These are phyloP conservation scores for Synanthedon andrenaeformis DNA, from an alignment of 2,888 invertebrate genomes.

Conservation along the genomic window DNA sequence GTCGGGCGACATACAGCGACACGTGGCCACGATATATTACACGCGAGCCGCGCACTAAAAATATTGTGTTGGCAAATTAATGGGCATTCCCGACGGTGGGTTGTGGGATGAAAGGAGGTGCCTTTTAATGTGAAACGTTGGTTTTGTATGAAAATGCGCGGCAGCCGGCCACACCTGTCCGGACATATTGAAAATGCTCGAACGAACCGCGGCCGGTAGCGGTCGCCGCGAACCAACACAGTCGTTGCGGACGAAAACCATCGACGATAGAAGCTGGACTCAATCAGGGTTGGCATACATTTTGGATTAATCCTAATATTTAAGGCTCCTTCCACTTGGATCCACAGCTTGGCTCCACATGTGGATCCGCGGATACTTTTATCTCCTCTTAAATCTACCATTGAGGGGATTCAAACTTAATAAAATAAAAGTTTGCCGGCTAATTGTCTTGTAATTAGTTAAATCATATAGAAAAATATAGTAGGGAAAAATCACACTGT, in stretches of 20 bases:
- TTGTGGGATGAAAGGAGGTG: constrained; percentile 70
- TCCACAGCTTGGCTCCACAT: too few species aligned
- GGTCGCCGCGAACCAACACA: constrained; percentile 8
- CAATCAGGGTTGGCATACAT: background rate
- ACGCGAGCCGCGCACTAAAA: constrained; percentile 68
- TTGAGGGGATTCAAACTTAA: too few species aligned
- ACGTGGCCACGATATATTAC: constrained; percentile 70
- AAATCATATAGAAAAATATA: too few species aligned
- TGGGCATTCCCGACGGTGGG: constrained; percentile 69
- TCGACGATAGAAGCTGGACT: background rate
- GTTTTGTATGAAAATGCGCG: constrained; percentile 66
- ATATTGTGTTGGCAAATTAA: constrained; percentile 72
- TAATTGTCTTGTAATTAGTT: too few species aligned
- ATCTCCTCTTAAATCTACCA: too few species aligned
- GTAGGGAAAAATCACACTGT: too few species aligned
- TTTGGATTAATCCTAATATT: too few species aligned
- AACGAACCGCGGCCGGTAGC: constrained; percentile 1
- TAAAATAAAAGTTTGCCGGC: too few species aligned
- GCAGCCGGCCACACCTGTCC: constrained; percentile 69
- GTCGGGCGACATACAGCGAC: constrained; percentile 67
- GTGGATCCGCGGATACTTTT: too few species aligned
- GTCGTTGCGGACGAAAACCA: constrained; percentile 5
- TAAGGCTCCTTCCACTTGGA: too few species aligned
- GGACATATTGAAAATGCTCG: constrained; percentile 36
- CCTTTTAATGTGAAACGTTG: constrained; percentile 69